Percentiles rank a stretch among this genome's conserved stretches.
Evolutionary conservation across 2,888 invertebrate genomes (phyloP).

Genomic region (Amphipyra berbera): DNA sequence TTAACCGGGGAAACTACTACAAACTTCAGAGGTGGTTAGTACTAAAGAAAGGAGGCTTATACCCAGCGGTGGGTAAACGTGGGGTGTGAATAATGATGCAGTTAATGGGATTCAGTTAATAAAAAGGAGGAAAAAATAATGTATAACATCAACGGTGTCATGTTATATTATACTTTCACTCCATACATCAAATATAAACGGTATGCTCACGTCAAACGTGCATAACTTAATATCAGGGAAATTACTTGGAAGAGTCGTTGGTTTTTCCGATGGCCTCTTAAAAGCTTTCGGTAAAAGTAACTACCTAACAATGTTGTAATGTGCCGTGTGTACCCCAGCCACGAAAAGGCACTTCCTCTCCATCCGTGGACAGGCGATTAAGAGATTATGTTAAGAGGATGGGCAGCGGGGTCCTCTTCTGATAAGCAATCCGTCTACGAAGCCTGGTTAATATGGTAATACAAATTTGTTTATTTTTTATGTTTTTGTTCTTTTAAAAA

Average conservation of each 20-base stretch:
- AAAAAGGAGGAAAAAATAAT: slow-evolving; percentile 1
- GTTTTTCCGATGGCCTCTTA: slow-evolving; percentile 23
- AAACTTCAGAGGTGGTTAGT: neutral
- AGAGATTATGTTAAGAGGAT: too few relatives aligned
- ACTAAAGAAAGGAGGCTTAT: slow-evolving; percentile 4
- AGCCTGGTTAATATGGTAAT: too few relatives aligned
- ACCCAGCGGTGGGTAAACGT: slow-evolving; percentile 25
- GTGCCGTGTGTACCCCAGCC: neutral
- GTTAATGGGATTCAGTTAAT: slow-evolving; percentile 9
- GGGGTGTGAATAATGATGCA: slow-evolving; percentile 20
- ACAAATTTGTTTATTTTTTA: too few relatives aligned
- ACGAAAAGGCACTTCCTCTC: too few relatives aligned
- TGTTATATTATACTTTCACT: slow-evolving; percentile 30
- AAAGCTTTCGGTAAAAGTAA: slow-evolving; percentile 10
- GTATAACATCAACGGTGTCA: neutral
- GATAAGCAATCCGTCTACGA: too few relatives aligned
- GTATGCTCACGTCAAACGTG: slow-evolving; percentile 3
- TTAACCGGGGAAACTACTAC: too few relatives aligned
- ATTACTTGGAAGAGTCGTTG: slow-evolving; percentile 8
- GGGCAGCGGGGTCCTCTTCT: too few relatives aligned
- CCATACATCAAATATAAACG: slow-evolving; percentile 38
- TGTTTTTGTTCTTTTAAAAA: too few relatives aligned
- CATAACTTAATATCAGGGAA: slow-evolving; percentile 13
- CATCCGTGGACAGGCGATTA: too few relatives aligned
- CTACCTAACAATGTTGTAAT: neutral